Evolutionary conservation across 1,140 invertebrate genomes (phyloP).

Genomic region (Aphis gossypii): DNA sequence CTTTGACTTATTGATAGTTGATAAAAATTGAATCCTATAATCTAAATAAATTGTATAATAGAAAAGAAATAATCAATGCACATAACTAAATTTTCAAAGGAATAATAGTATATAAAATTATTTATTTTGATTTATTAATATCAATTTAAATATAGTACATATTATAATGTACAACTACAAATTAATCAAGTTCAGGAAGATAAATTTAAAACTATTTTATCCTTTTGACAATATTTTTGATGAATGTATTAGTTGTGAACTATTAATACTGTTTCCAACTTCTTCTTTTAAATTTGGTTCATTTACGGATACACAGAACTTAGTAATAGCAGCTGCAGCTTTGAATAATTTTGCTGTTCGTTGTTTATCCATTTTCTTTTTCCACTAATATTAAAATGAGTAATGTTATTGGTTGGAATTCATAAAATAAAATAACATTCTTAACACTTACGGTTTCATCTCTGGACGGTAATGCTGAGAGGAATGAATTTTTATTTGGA

Average conservation of each 20-base stretch:
- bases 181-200: not conserved
- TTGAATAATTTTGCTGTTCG: conserved; percentile 73
- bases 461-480: conserved; percentile 74
- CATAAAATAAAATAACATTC: not conserved
- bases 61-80: not conserved
- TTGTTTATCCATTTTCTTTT: conserved; percentile 74
- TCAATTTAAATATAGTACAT: conserved; percentile 5
- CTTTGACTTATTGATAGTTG: not conserved
- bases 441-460: conserved; percentile 70
- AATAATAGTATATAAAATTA: not conserved
- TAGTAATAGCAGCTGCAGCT: conserved; percentile 70
- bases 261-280: conserved; percentile 20
- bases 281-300: conserved; percentile 42
- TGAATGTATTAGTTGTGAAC: not conserved
- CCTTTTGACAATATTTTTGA: conserved; percentile 54
- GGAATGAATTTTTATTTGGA: conserved; percentile 72
- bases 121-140: conserved; percentile 25
- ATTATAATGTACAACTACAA: not conserved
- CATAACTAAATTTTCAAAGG: not conserved
- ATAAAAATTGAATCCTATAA: not conserved
- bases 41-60: not conserved
- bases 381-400: conserved; percentile 68
- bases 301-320: conserved; percentile 62
- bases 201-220: conserved; percentile 7
- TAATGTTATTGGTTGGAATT: not conserved